A percentile compares a stretch with the other conserved stretches of the same genome.
phyloP scores from a whole-genome alignment of 2,797 vertebrate species.

The Rousettus madagascariensis region DNA sequence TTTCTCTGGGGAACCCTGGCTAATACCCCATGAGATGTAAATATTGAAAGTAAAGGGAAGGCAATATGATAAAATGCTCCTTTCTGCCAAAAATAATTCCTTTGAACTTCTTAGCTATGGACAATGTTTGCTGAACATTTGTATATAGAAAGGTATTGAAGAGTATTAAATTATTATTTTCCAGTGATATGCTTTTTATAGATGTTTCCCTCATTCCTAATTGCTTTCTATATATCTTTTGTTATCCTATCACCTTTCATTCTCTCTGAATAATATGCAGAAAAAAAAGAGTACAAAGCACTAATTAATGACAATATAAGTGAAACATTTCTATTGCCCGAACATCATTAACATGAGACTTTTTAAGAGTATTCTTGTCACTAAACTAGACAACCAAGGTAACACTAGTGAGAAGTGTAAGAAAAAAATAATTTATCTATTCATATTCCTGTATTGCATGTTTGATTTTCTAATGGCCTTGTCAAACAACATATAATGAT shows the following conservation, averaged over 20 bases:
- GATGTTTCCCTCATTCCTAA: not conserved
- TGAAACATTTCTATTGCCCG: conserved; percentile 70
- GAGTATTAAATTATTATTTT: conserved; percentile 14
- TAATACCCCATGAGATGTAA: not conserved
- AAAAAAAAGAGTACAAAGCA: conserved; percentile 66
- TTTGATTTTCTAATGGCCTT: conserved; percentile 50
- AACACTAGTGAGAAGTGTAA: conserved; percentile 75
- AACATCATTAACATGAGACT: conserved; percentile 74
- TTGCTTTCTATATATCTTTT: conserved; percentile 44
- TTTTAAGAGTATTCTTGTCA: conserved; percentile 76
- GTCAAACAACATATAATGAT: conserved; percentile 73
- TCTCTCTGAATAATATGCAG: conserved; percentile 69
- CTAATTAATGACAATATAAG: conserved; percentile 79
- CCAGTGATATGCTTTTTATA: not conserved
- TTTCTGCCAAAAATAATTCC: not conserved
- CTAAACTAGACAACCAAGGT: conserved; percentile 68
- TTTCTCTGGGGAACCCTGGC: not conserved
- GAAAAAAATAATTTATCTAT: conserved; percentile 44
- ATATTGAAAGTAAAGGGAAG: not conserved
- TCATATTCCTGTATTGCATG: conserved; percentile 51
- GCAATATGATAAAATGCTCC: not conserved
- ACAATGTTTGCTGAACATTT: not conserved
- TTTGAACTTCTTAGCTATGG: not conserved
- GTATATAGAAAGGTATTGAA: not conserved
- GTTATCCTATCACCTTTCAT: conserved; percentile 52